These are phyloP conservation scores for Gonocerus acuteangulatus DNA, from an alignment of 2,888 invertebrate species.

Conservation along the genomic window DNA sequence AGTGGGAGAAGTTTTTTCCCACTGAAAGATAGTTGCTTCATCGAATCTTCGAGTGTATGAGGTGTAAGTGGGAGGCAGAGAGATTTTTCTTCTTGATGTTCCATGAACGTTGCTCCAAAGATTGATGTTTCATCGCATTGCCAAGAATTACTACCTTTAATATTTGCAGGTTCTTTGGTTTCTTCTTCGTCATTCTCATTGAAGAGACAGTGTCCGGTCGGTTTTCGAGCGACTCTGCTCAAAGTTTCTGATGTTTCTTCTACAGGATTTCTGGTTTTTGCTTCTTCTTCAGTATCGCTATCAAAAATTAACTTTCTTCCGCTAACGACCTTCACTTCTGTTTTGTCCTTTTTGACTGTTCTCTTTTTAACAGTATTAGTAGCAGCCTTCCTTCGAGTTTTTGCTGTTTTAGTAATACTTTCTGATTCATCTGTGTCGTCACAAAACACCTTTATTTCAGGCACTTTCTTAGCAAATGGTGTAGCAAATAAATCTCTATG, in stretches of 20 bases:
- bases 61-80: conserved; percentile 3
- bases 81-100: background rate
- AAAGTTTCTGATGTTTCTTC: too few species aligned
- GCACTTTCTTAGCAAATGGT: background rate
- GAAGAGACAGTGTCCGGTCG: too few species aligned
- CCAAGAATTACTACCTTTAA: too few species aligned
- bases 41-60: conserved; percentile 5
- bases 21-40: conserved; percentile 6
- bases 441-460: conserved; percentile 15
- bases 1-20: conserved; percentile 3
- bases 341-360: conserved; percentile 7
- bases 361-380: background rate
- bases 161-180: too few species aligned
- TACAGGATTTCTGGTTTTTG: background rate
- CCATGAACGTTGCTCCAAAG: background rate
- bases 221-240: too few species aligned
- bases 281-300: conserved; percentile 14
- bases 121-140: conserved; percentile 6
- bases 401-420: background rate
- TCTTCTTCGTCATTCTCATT: too few species aligned
- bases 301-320: conserved; percentile 6
- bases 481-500: conserved; percentile 3
- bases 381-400: background rate
- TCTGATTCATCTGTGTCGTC: background rate
- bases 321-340: background rate